Conservation (phyloP, 2,888 invertebrate species). For the Xestia c-nigrum region DNA sequence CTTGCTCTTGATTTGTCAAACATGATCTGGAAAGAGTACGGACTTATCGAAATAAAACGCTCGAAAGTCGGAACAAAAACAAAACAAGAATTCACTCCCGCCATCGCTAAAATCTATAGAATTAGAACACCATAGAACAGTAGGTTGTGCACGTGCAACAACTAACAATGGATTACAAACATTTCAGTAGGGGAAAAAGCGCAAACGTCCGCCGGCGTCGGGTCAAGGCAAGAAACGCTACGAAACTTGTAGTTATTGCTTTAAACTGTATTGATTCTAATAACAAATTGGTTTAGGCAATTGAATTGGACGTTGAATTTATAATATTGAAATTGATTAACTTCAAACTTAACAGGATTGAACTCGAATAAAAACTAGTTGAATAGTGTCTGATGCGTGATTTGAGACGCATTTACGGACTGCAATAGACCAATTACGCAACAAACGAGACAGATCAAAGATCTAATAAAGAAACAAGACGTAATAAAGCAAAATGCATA, state of each 20-base stretch:
- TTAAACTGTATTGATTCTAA: constrained; percentile 31
- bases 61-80: too few relatives aligned
- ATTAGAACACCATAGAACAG: constrained; percentile 51
- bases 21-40: not conserved
- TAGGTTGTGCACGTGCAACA: constrained; percentile 64
- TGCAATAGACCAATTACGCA: constrained; percentile 4
- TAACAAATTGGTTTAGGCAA: constrained; percentile 7
- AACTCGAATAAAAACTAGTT: not conserved
- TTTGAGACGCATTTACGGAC: not conserved
- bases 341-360: not conserved
- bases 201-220: constrained; percentile 69
- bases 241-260: constrained; percentile 52
- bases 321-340: not conserved
- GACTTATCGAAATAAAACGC: not conserved
- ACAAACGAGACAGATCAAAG: constrained; percentile 36
- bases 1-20: not conserved
- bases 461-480: constrained; percentile 39
- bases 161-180: constrained; percentile 67
- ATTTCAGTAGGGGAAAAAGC: constrained; percentile 69
- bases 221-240: constrained; percentile 71
- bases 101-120: constrained; percentile 49
- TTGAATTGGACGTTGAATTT: not conserved
- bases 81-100: not conserved
- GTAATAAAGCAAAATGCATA: constrained; percentile 32
- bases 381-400: not conserved